Conservation (phyloP, 2,113 vertebrate species). For the Pelecanus crispus region DNA sequence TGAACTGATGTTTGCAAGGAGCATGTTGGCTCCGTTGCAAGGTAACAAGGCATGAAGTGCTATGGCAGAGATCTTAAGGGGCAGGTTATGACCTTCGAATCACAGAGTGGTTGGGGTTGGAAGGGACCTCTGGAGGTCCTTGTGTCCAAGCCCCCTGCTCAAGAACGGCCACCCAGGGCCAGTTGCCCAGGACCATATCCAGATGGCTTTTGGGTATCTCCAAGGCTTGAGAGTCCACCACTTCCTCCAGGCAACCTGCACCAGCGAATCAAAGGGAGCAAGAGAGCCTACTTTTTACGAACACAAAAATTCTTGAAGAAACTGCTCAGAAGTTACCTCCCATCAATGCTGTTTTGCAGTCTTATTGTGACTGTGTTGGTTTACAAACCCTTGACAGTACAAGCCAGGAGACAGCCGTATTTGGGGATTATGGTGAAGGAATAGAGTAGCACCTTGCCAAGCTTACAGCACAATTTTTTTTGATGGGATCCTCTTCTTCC, state of each 20-base stretch:
- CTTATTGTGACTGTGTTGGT: neutral
- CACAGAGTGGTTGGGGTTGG: no score
- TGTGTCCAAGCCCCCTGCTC: neutral
- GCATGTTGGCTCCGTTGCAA: neutral
- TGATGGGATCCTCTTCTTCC: neutral
- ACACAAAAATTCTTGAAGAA: neutral
- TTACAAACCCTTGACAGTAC: neutral
- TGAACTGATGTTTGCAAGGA: neutral
- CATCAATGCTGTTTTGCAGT: neutral
- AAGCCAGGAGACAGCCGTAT: neutral
- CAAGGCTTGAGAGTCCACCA: neutral
- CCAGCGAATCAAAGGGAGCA: neutral
- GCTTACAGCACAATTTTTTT: neutral
- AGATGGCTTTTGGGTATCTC: neutral
- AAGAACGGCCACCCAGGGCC: neutral
- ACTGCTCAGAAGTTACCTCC: neutral
- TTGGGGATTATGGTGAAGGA: neutral
- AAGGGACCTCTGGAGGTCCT: neutral
- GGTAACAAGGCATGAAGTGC: neutral
- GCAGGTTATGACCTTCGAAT: neutral
- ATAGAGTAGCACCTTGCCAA: neutral
- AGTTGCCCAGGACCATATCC: neutral
- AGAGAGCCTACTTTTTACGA: neutral
- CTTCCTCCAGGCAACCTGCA: rapidly evolving
- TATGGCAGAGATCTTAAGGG: neutral